These are phyloP conservation scores for Apeira syringaria DNA, from an alignment of 2,888 invertebrate species.

Conservation along the genomic window DNA sequence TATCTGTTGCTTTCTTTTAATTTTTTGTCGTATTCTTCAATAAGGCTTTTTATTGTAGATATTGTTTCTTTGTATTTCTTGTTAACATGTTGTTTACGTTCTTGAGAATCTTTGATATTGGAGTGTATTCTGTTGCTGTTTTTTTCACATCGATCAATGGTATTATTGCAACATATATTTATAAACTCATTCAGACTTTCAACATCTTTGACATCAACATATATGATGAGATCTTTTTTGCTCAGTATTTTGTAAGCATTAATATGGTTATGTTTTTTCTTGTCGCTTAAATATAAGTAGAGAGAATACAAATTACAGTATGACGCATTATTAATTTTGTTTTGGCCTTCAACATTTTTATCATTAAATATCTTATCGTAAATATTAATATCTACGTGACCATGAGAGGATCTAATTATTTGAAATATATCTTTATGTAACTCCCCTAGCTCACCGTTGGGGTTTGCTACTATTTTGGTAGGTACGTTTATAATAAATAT, in stretches of 20 bases:
- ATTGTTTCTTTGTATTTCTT: constrained; percentile 43
- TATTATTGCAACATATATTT: constrained; percentile 47
- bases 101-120: neutral
- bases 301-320: constrained; percentile 59
- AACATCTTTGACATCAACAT: constrained; percentile 49
- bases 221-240: constrained; percentile 54
- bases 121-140: neutral
- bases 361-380: constrained; percentile 47
- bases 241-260: constrained; percentile 55
- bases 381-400: constrained; percentile 58
- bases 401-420: constrained; percentile 38
- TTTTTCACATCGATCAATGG: constrained; percentile 31
- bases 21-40: constrained; percentile 45
- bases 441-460: constrained; percentile 15
- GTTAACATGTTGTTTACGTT: neutral
- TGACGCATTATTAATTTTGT: constrained; percentile 16
- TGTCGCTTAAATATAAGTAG: constrained; percentile 52
- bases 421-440: constrained; percentile 38
- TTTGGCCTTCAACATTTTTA: constrained; percentile 12
- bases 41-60: constrained; percentile 45
- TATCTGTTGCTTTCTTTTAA: constrained; percentile 19
- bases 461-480: constrained; percentile 17
- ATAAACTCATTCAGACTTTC: constrained; percentile 44
- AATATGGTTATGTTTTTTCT: constrained; percentile 45
- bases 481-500: constrained; percentile 62